Conservation (phyloP, 2,797 vertebrate genomes). For the Melanotaenia parkinsoni region DNA sequence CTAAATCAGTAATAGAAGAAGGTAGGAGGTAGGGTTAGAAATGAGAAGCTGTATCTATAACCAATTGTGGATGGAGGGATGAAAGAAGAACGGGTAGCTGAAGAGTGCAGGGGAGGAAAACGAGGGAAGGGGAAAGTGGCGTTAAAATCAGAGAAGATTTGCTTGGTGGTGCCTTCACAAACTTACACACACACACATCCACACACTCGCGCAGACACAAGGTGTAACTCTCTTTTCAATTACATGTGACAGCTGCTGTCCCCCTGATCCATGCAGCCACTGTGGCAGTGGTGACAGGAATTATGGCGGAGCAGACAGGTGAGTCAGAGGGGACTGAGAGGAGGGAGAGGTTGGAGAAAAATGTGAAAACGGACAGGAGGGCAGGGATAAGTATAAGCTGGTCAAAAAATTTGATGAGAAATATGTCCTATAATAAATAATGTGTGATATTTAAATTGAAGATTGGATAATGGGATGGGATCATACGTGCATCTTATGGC, state of each 20-base stretch:
- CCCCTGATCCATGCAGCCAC: constrained; percentile 77
- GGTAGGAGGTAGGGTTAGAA: constrained; percentile 35
- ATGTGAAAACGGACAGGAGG: constrained; percentile 40
- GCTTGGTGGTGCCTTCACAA: constrained; percentile 58
- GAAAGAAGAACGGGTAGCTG: constrained; percentile 33
- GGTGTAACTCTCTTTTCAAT: constrained; percentile 84
- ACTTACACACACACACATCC: constrained; percentile 33
- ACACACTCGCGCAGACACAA: constrained; percentile 42
- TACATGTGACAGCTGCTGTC: constrained; percentile 82
- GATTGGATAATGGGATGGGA: constrained; percentile 3
- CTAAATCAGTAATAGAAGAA: constrained; percentile 19
- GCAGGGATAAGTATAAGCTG: constrained; percentile 11
- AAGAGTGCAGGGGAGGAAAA: constrained; percentile 26
- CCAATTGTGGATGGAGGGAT: constrained; percentile 43
- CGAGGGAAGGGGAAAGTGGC: constrained; percentile 40
- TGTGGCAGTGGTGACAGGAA: constrained; percentile 74
- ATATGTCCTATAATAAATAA: not conserved
- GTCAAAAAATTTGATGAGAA: not conserved
- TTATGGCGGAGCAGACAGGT: constrained; percentile 78
- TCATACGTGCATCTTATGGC: constrained; percentile 16
- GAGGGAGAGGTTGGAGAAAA: constrained; percentile 29
- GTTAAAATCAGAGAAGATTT: constrained; percentile 75
- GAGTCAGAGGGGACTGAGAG: constrained; percentile 63
- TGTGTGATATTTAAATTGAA: constrained; percentile 11
- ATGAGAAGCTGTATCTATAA: constrained; percentile 29